Percentiles rank a stretch among this genome's conserved stretches.
Conservation (phyloP, 2,888 invertebrate genomes). For the Rugalucina vietnamica region DNA sequence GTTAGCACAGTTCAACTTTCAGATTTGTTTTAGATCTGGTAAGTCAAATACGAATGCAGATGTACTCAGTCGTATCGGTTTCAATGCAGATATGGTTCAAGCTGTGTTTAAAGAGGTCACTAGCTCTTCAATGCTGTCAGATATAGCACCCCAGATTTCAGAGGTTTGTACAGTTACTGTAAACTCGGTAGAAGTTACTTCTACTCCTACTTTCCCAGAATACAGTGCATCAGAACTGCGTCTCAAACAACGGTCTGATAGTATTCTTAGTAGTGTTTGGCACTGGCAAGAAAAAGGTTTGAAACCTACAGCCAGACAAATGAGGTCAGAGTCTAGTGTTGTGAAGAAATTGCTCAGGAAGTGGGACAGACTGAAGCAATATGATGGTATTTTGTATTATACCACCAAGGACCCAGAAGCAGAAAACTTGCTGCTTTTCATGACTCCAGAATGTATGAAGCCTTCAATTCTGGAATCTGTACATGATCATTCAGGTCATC, state of each 20-base stretch:
- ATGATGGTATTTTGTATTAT: background rate
- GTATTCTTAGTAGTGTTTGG: background rate
- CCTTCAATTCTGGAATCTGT: slow-evolving; percentile 34
- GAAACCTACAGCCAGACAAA: slow-evolving; percentile 1
- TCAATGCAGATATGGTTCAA: background rate
- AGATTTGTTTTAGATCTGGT: slow-evolving; percentile 33
- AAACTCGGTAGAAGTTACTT: background rate
- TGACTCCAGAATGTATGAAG: slow-evolving; percentile 4
- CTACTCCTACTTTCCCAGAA: background rate
- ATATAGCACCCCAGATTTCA: background rate
- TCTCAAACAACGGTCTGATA: background rate
- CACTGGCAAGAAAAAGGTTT: background rate
- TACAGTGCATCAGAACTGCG: background rate
- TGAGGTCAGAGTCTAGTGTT: background rate
- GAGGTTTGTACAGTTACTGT: no score
- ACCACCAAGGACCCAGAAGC: background rate
- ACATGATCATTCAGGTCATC: slow-evolving; percentile 57
- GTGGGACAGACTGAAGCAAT: background rate
- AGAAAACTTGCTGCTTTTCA: background rate
- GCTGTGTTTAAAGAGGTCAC: background rate
- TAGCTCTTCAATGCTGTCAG: background rate
- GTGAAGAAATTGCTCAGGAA: background rate
- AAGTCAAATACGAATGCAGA: slow-evolving; percentile 44
- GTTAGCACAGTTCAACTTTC: slow-evolving; percentile 44
- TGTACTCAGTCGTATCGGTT: slow-evolving; percentile 33